phyloP scores from a whole-genome alignment of 2,888 invertebrate genomes.

The Mythimna loreyi region DNA sequence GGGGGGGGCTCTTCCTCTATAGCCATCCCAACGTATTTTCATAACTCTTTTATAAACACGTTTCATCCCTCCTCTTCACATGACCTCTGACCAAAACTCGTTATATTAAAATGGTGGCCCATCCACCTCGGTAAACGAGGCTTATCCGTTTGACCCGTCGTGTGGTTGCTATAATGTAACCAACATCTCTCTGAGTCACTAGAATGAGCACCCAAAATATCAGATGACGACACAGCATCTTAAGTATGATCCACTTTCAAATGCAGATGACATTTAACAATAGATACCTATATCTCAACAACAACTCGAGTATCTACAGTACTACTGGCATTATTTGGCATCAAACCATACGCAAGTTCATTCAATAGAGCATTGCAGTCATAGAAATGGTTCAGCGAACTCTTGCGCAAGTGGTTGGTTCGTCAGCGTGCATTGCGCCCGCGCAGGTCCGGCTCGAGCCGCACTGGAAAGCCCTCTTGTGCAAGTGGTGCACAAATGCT shows the following conservation, averaged over 20 bases:
- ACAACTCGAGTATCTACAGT: slow-evolving; percentile 5
- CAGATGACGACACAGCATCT: background rate
- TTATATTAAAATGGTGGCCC: too few species aligned
- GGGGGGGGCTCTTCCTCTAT: too few species aligned
- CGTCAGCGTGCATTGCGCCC: slow-evolving; percentile 68
- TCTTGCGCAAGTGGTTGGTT: slow-evolving; percentile 79
- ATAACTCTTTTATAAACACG: too few species aligned
- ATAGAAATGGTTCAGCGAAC: slow-evolving; percentile 85
- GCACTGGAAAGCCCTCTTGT: slow-evolving; percentile 85
- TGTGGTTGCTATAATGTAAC: too few species aligned
- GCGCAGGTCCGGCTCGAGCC: slow-evolving; percentile 78
- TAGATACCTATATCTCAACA: slow-evolving; percentile 20
- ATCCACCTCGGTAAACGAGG: too few species aligned
- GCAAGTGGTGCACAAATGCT: slow-evolving; percentile 72
- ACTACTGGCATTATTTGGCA: slow-evolving; percentile 50
- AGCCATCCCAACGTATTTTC: too few species aligned
- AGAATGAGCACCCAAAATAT: background rate
- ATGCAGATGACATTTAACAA: slow-evolving; percentile 48
- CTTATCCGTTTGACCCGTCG: too few species aligned
- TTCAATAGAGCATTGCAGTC: slow-evolving; percentile 60
- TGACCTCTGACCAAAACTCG: too few species aligned
- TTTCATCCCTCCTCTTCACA: too few species aligned
- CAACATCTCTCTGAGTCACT: too few species aligned
- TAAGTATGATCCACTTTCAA: slow-evolving; percentile 38
- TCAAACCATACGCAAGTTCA: slow-evolving; percentile 61